phyloP scores from a whole-genome alignment of 2,113 vertebrate species.

The Phaethon lepturus region DNA sequence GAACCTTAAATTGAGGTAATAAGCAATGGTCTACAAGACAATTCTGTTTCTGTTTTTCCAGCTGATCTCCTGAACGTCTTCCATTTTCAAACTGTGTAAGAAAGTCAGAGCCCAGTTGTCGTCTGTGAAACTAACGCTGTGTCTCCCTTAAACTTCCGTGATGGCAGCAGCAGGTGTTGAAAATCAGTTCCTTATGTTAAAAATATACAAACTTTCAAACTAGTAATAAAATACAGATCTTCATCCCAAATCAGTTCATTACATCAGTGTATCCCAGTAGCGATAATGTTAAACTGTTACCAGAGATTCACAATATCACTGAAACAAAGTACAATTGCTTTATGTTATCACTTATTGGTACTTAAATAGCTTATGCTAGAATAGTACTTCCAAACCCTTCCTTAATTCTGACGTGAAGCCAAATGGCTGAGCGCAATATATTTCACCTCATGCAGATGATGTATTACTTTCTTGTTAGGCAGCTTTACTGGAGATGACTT shows the following conservation, averaged over 20 bases:
- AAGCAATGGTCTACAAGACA: background rate
- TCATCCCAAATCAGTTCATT: background rate
- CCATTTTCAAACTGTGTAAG: background rate
- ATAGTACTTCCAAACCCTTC: background rate
- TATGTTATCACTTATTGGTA: slow-evolving; percentile 12
- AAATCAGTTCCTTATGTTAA: slow-evolving; percentile 11
- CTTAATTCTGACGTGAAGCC: slow-evolving; percentile 15
- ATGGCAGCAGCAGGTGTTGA: background rate
- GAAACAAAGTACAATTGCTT: slow-evolving; percentile 35
- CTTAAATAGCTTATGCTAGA: slow-evolving; percentile 1
- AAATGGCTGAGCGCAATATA: slow-evolving; percentile 20
- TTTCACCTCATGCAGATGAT: slow-evolving; percentile 32
- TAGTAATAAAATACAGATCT: slow-evolving; percentile 31
- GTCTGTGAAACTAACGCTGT: background rate
- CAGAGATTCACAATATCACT: background rate
- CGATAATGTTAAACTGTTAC: background rate
- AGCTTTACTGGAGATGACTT: slow-evolving; percentile 43
- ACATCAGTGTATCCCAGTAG: slow-evolving; percentile 18
- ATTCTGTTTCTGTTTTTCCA: background rate
- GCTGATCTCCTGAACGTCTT: background rate
- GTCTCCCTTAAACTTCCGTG: background rate
- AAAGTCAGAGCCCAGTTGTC: background rate
- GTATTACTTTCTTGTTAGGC: slow-evolving; percentile 38
- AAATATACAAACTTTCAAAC: background rate
- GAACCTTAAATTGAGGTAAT: background rate